Base-by-base conservation (phyloP, 2,888 invertebrate species). In the Agrochola circellaris region DNA sequence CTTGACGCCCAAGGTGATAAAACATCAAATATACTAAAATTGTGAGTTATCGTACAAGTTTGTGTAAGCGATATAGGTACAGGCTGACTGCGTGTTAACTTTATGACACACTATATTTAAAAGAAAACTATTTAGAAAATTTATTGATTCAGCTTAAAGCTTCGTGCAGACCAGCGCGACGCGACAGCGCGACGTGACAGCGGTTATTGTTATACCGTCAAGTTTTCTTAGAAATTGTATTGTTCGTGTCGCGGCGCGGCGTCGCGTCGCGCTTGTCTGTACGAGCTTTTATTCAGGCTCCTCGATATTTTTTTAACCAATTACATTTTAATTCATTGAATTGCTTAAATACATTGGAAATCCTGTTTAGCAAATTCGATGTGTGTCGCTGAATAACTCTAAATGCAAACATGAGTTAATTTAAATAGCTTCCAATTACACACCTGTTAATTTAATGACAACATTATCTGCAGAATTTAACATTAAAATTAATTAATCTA, bases 391-490 rank as follows among this genome's bases (percentile, higher is more conserved):
- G 85, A 79, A 84, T 82, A 79, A 82, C 73, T 86, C 13, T 72
- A 74, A 85, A 87, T 87, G 79, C 74, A 80, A 85, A 81, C 73
- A 80, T 42, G 60, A 58, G 73, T 66, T 77, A 42, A 86, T 80
- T 86, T 83, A 81, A 87, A 84, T 86, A 15, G 72, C 75, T 70
- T 70, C 80, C 69, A 87, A 77, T 85, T 84, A 83, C 75, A 81
- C 87, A 87, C 79, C 81, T 87, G 86, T 67, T 84, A 79, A 79
- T 79, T 77, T 77, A 72, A 77, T 86, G 79, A 74, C 66, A 79
- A 71, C 77, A 67, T 73, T 34, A 76, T 74, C 72, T 75, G 81
- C 64, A 79, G 81, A 79, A 84, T 82, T 80, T 64, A 75, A 73
- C 74, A 81, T 82, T 77, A 79, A 72, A 81, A 80, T 77, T 73